Base-by-base conservation (phyloP, 2,113 vertebrate genomes). In the Uropsilus gracilis region DNA sequence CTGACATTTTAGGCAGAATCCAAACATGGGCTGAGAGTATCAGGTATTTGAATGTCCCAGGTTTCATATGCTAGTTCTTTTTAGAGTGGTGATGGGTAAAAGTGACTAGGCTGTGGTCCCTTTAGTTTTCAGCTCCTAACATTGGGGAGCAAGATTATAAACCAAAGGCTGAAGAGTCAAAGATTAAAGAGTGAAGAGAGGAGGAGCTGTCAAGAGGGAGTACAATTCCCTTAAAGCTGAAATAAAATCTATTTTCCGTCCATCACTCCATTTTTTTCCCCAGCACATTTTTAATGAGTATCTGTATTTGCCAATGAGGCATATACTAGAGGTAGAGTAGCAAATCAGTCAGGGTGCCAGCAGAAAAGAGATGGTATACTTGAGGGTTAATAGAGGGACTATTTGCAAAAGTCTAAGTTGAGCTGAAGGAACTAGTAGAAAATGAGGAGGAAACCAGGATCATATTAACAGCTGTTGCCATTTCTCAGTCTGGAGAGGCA, bases 61-160 rank as follows among this genome's bases (percentile, higher is more conserved):
- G 59, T 82, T 81, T 95, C n/a, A 86, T 48, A 64, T 69, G 94
- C 48, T 87, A 87, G 42, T 66, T 61, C 77, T 88, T 66, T 85
- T 72, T 0, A 1, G 63, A 7, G 18, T 39, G 9, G 59, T 53
- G 30, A 91, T 22, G 42, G 32, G 59, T 71, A 75, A 72, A 30
- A 64, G 46, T 68, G 66, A 11, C 72, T 66, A 48, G 73, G 28
- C 28, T 20, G 57, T 46, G 75, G 64, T 86, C 32, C 18, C 18
- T 32, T 86, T n/a, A 55, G 28, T 76, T 68, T 59, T 86, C 32
- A 76, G 13, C 66, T 84, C 28, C 30, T 88, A 50, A 55, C 53
- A 22, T 7, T 55, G 53, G 39, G 12, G 26, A 84, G 10, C 9
- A 55, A 84, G 53, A 28, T 53, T 11, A 69, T 81, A 72, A 89